Base-by-base conservation (phyloP, 2,888 invertebrate species). In the Phasia obesa region DNA sequence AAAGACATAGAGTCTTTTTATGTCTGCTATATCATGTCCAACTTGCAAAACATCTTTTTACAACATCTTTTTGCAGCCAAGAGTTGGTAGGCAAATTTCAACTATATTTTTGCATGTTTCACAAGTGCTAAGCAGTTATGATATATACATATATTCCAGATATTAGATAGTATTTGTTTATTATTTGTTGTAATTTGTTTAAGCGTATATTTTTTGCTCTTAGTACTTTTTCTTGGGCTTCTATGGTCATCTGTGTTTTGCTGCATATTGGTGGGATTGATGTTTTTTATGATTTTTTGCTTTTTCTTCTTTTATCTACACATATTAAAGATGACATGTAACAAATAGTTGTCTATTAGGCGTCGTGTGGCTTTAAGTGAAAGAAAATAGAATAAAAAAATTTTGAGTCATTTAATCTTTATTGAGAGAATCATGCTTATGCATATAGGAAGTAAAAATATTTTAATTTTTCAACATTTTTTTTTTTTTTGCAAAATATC, bases 271-370 rank as follows among this genome's bases (percentile, higher is more conserved):
- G n/a, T n/a, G 35, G 11, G 9, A 35, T 35, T 35, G 35, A 21
- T 21, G 19, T 47, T 44, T 15, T 19, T 44, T 47, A 31, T 27
- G 9, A 38, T 51, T 71, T 71, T 9, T 31, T 53, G 21, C 59
- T 25, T 55, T 67, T 73, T 55, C 67, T 67, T 64, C 62, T 67
- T 57, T 80, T 80, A 80, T 80, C 80, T 62, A 47, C 60, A 74
- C 74, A 74, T 80, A 74, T 80, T 74, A 74, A 74, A 80, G 80
- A 80, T 80, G 80, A 80, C 80, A 80, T 74, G 80, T 80, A 80
- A 80, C 80, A 80, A 80, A 80, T 80, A 80, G 74, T 80, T 80
- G 74, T 80, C 74, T 80, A 74, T 80, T 57, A 74, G 80, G 55
- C 80, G 74, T 74, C 80, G 69, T 80, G 80, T 57, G 74, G 80